A percentile compares a stretch with the other conserved stretches of the same genome.
Evolutionary conservation across 2,113 vertebrate genomes (phyloP).

Genomic region (Urocolius indicus): DNA sequence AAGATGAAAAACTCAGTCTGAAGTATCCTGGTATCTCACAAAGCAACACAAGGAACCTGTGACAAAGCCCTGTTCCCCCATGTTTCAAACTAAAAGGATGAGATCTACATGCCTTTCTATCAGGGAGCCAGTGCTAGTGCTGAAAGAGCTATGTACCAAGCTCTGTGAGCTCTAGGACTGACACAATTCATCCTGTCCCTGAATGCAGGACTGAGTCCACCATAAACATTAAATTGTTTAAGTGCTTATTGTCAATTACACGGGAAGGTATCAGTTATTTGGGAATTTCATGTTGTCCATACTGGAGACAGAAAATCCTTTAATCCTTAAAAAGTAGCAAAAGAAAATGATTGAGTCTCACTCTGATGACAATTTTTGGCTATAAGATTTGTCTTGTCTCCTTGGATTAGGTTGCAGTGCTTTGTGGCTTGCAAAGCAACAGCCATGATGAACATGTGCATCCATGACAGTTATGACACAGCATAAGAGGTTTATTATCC

Average conservation of each 20-base stretch:
- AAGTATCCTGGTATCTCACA: neutral
- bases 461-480: neutral
- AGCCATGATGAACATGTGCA: neutral
- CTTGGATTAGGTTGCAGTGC: neutral
- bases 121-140: neutral
- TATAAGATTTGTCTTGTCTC: neutral
- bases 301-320: neutral
- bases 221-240: neutral
- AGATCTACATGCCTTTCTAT: neutral
- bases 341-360: neutral
- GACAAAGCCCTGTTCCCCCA: neutral
- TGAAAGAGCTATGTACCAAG: neutral
- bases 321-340: neutral
- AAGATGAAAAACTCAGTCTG: neutral
- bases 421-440: neutral
- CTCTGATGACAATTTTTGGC: neutral
- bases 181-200: neutral
- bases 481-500: neutral
- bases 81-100: neutral
- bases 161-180: neutral
- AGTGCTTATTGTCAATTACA: neutral
- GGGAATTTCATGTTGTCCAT: neutral
- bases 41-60: neutral
- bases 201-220: neutral
- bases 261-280: neutral